phyloP scores from a whole-genome alignment of 2,797 vertebrate genomes.

The Danionella dracula region DNA sequence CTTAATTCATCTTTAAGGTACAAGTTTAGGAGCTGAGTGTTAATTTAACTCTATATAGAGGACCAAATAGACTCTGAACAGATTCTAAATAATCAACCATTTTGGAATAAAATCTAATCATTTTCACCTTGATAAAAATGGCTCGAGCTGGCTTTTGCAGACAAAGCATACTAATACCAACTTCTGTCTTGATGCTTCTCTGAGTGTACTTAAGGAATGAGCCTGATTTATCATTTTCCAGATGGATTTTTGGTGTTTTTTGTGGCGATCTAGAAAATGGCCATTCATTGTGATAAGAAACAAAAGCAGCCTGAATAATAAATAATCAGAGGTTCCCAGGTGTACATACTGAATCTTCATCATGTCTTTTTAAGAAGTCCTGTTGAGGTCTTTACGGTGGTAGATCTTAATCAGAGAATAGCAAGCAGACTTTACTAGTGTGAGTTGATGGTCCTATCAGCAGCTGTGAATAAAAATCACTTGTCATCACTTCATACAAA shows the following conservation, averaged over 20 bases:
- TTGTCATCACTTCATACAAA: slow-evolving; percentile 49
- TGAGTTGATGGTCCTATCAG: slow-evolving; percentile 20
- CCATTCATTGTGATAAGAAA: neutral
- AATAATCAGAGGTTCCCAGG: slow-evolving; percentile 1
- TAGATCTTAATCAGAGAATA: neutral
- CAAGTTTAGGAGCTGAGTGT: no score
- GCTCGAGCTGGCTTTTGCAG: no score
- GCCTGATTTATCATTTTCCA: neutral
- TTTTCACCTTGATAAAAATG: no score
- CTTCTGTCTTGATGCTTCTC: neutral
- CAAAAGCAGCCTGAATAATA: neutral
- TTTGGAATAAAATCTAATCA: no score
- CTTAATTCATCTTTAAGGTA: no score
- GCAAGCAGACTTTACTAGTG: neutral
- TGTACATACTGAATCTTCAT: no score
- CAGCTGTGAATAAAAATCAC: slow-evolving; percentile 41
- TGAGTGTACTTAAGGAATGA: neutral
- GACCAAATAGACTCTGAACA: no score
- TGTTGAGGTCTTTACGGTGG: neutral
- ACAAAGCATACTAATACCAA: no score
- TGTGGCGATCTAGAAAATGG: neutral
- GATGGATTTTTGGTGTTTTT: slow-evolving; percentile 12
- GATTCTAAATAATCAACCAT: no score
- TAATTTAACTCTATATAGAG: no score
- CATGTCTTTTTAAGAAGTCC: neutral